Percentiles rank a stretch among this genome's conserved stretches.
Evolutionary conservation across 2,888 invertebrate genomes (phyloP).

Genomic region (Phragmatobia fuliginosa): DNA sequence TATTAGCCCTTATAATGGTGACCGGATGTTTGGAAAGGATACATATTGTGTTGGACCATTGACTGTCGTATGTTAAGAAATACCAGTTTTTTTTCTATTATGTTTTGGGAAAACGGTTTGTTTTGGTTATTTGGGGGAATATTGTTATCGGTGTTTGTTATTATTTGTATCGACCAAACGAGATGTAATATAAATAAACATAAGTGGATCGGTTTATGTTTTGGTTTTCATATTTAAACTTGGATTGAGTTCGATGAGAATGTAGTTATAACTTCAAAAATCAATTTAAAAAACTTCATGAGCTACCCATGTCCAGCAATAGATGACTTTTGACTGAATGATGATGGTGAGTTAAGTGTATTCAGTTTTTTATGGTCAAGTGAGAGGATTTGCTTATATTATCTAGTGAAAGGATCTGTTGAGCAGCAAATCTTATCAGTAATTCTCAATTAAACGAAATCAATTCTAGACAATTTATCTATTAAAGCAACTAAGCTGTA

Average conservation of each 20-base stretch:
- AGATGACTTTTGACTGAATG: no score
- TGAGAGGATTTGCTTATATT: neutral
- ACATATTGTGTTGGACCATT: slow-evolving; percentile 57
- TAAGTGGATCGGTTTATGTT: neutral
- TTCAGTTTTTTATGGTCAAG: no score
- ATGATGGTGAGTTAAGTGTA: no score
- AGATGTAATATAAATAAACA: neutral
- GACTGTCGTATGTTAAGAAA: slow-evolving; percentile 21
- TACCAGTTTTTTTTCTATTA: slow-evolving; percentile 7
- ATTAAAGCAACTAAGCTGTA: no score
- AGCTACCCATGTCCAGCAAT: no score
- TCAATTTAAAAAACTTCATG: no score
- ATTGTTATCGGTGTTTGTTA: neutral
- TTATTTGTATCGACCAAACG: neutral
- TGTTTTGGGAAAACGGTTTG: slow-evolving; percentile 3
- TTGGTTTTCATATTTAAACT: neutral
- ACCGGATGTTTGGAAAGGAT: slow-evolving; percentile 62
- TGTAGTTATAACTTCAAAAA: no score
- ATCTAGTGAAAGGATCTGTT: no score
- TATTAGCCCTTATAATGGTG: slow-evolving; percentile 67
- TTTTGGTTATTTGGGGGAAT: neutral
- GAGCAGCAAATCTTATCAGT: no score
- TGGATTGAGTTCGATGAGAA: neutral
- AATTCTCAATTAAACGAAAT: no score
- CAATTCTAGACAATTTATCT: no score